Conservation (phyloP, 2,797 vertebrate genomes). For the Capromys pilorides region DNA sequence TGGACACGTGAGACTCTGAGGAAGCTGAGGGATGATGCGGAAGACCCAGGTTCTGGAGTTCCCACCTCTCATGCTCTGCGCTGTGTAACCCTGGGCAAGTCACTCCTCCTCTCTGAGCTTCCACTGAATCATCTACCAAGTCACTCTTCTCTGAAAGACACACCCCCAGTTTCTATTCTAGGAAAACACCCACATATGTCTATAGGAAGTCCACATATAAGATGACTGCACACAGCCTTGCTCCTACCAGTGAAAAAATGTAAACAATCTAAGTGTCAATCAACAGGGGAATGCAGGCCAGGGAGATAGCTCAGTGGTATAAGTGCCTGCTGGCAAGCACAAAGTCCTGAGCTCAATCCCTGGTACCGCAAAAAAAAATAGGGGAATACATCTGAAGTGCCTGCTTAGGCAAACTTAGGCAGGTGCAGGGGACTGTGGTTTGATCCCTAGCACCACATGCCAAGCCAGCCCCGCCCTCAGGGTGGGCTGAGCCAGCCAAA, state of each 20-base stretch:
- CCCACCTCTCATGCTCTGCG: not conserved
- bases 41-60: conserved; percentile 4
- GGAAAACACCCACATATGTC: not conserved
- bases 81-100: not conserved
- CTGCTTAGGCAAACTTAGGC: no score
- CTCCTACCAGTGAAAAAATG: not conserved
- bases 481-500: no score
- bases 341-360: no score
- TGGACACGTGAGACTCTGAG: not conserved
- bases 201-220: not conserved
- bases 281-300: not conserved
- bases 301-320: no score
- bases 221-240: not conserved
- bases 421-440: no score
- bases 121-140: not conserved
- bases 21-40: not conserved
- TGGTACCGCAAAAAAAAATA: no score
- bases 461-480: no score
- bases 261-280: not conserved
- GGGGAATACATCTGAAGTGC: no score
- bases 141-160: not conserved
- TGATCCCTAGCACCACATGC: no score
- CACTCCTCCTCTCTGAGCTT: not conserved
- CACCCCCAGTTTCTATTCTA: not conserved
- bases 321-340: no score